These are phyloP conservation scores for Anisognathus igniventris DNA, from an alignment of 2,797 vertebrate genomes.

Conservation along the genomic window DNA sequence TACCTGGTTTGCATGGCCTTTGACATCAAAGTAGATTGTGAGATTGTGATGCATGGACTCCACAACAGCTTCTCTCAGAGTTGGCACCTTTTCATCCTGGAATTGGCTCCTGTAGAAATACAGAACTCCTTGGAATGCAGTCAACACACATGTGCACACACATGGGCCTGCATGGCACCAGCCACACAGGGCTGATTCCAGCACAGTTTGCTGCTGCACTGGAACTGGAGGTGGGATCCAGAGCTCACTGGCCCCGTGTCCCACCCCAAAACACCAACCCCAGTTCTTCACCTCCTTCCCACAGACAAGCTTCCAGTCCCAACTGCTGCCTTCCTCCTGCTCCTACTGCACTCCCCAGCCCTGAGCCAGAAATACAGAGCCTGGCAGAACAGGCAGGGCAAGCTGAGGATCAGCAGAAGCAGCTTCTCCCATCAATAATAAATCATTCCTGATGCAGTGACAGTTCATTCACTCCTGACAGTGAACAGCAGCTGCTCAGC, in stretches of 20 bases:
- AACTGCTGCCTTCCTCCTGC: background rate
- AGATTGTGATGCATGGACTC: constrained; percentile 86
- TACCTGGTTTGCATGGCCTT: constrained; percentile 92
- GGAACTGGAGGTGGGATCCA: background rate
- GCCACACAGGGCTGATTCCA: background rate
- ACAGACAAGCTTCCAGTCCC: background rate
- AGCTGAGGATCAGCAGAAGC: background rate
- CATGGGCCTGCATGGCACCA: rapidly evolving
- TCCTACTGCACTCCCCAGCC: background rate
- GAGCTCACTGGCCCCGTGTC: rapidly evolving
- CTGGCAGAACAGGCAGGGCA: background rate
- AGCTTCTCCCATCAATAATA: background rate
- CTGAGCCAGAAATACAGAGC: background rate
- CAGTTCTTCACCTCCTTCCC: background rate
- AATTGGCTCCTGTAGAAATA: constrained; percentile 77
- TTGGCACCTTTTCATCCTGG: constrained; percentile 87
- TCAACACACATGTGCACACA: no score
- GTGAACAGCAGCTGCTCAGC: background rate
- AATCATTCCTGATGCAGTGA: background rate
- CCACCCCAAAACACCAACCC: background rate
- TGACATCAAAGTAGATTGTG: constrained; percentile 93
- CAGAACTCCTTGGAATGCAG: background rate
- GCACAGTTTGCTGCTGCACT: background rate
- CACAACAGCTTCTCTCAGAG: constrained; percentile 87
- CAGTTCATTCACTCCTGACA: background rate